These are phyloP conservation scores for Xiphophorus maculatus DNA, from an alignment of 2,113 vertebrate genomes.

Conservation along the genomic window DNA sequence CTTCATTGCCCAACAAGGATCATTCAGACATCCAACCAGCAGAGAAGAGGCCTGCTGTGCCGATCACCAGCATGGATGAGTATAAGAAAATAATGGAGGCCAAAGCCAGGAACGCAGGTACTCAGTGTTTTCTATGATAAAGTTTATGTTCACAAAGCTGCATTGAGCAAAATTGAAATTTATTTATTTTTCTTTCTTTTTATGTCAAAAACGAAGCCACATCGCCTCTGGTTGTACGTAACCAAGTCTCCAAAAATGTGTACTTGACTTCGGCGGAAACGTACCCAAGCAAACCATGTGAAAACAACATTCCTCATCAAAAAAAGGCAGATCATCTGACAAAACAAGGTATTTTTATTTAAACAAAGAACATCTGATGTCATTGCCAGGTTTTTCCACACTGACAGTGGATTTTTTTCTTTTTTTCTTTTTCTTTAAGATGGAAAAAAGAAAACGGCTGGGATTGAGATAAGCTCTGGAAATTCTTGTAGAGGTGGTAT, in stretches of 20 bases:
- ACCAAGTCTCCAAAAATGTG: background rate
- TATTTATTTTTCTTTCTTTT: background rate
- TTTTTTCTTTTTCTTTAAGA: slow-evolving; percentile 15
- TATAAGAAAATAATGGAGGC: slow-evolving; percentile 44
- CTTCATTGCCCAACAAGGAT: slow-evolving; percentile 2
- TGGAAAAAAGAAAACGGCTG: slow-evolving; percentile 32
- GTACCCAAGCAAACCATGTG: background rate
- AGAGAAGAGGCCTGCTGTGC: background rate
- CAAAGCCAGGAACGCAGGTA: slow-evolving; percentile 41
- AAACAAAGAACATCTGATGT: background rate
- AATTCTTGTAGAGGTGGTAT: slow-evolving; percentile 45
- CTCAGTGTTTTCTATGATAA: background rate
- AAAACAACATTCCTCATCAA: slow-evolving; percentile 28
- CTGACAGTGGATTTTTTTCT: slow-evolving; percentile 2
- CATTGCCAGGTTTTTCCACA: background rate
- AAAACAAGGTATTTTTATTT: slow-evolving; percentile 55
- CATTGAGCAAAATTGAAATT: background rate
- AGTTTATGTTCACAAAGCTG: background rate
- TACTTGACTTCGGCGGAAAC: background rate
- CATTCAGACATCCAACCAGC: background rate
- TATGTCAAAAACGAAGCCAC: background rate
- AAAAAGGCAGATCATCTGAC: slow-evolving; percentile 2
- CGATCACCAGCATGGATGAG: slow-evolving; percentile 21
- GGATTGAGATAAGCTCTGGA: slow-evolving; percentile 2
- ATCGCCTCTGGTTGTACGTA: slow-evolving; percentile 17